Conservation (phyloP, 1,140 invertebrate species). For the Heterodera carotae region DNA sequence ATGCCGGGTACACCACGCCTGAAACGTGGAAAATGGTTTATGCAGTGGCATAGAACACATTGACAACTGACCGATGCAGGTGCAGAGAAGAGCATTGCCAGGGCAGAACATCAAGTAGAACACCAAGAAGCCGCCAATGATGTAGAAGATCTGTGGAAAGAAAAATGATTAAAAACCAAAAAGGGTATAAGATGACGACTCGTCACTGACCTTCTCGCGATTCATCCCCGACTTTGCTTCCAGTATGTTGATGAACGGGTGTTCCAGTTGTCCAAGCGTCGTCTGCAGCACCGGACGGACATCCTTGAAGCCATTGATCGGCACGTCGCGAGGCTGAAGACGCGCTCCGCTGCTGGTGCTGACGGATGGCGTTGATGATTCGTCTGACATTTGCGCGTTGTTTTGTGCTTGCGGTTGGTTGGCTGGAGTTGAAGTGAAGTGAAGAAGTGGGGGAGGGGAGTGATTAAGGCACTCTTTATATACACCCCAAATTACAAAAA, state of each 20-base stretch:
- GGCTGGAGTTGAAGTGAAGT: too few species aligned
- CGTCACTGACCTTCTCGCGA: neutral
- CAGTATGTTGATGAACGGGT: slow-evolving; percentile 6
- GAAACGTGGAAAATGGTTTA: neutral
- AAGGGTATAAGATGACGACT: neutral
- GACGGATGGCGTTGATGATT: too few species aligned
- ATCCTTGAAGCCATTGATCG: slow-evolving; percentile 15
- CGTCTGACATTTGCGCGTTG: too few species aligned
- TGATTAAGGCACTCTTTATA: too few species aligned
- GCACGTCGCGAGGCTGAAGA: slow-evolving; percentile 5
- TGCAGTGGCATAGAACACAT: neutral
- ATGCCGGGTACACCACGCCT: slow-evolving; percentile 83
- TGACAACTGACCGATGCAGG: slow-evolving; percentile 77
- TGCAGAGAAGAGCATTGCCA: slow-evolving; percentile 89
- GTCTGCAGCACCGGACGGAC: neutral
- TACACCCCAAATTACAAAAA: too few species aligned
- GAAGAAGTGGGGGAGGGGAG: too few species aligned
- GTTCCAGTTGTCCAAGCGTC: neutral
- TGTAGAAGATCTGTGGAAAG: slow-evolving; percentile 3
- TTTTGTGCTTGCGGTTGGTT: too few species aligned
- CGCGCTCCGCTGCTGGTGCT: slow-evolving; percentile 11
- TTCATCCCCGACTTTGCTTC: slow-evolving; percentile 4
- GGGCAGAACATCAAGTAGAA: slow-evolving; percentile 89
- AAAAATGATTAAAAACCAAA: neutral
- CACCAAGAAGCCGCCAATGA: neutral